These are phyloP conservation scores for Cheirogaleus medius DNA, from an alignment of 2,113 vertebrate genomes.

Conservation along the genomic window DNA sequence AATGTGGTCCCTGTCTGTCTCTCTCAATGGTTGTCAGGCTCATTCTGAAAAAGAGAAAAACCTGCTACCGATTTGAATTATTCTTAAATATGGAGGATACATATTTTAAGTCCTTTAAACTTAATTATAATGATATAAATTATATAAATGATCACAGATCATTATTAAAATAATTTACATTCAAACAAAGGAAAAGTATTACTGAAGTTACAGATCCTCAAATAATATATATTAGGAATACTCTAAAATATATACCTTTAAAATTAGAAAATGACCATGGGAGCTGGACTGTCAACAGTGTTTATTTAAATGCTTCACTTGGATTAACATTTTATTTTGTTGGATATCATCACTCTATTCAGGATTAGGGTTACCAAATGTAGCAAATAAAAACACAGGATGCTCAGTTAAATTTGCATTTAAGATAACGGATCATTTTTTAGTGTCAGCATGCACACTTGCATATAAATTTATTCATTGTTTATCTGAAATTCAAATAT, in stretches of 20 bases:
- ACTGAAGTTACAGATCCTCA: background rate
- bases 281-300: background rate
- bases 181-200: background rate
- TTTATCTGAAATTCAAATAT: background rate
- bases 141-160: background rate
- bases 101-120: background rate
- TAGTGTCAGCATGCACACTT: background rate
- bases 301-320: background rate
- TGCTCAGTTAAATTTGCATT: background rate
- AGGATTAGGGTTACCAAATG: background rate
- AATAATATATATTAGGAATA: background rate
- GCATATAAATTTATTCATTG: background rate
- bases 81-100: background rate
- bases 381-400: background rate
- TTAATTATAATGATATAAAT: background rate
- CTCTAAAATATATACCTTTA: background rate
- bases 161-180: background rate
- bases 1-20: background rate
- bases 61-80: background rate
- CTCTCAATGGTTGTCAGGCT: background rate
- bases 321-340: background rate
- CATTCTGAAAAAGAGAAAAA: constrained; percentile 11
- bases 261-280: background rate
- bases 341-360: background rate
- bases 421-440: constrained; percentile 13